Evolutionary conservation across 2,113 vertebrate genomes (phyloP).

Genomic region (Myrmophylax atrothorax): DNA sequence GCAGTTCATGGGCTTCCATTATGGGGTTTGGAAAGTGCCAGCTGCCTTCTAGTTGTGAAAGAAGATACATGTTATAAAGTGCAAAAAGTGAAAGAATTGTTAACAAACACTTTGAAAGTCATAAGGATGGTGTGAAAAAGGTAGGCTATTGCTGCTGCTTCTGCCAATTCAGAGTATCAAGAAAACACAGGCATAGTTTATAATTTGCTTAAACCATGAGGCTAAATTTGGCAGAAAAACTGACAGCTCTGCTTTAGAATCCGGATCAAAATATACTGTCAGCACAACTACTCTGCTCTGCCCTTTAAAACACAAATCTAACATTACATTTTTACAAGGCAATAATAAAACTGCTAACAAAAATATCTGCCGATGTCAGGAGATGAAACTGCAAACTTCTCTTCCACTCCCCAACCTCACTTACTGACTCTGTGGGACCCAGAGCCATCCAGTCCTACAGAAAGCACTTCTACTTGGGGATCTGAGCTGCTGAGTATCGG

Average conservation of each 20-base stretch:
- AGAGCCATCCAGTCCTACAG: neutral
- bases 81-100: neutral
- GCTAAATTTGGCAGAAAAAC: neutral
- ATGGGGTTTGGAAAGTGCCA: neutral
- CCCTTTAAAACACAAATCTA: neutral
- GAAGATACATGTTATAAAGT: rapidly evolving
- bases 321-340: neutral
- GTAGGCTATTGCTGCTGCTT: neutral
- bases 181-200: neutral
- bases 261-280: neutral
- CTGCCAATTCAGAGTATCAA: neutral
- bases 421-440: neutral
- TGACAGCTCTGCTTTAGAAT: neutral
- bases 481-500: neutral
- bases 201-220: neutral
- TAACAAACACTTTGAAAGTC: neutral
- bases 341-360: neutral
- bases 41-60: neutral
- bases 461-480: neutral
- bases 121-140: neutral
- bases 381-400: neutral
- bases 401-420: neutral
- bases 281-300: neutral
- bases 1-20: neutral
- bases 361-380: neutral